These are phyloP conservation scores for Austrofundulus limnaeus DNA, from an alignment of 2,113 vertebrate species.

Conservation along the genomic window DNA sequence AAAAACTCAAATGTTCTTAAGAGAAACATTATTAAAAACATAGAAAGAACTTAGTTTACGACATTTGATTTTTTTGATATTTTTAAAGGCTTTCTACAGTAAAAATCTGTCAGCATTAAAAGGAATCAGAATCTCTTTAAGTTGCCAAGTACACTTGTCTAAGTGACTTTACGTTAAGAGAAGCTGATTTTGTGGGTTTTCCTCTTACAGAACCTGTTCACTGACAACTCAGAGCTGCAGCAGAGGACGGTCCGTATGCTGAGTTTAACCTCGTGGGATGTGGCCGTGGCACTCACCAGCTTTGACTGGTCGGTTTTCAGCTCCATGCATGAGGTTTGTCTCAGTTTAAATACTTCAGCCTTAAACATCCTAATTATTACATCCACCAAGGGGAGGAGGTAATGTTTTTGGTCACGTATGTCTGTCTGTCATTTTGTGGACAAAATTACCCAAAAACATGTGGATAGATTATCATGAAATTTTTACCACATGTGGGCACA, in stretches of 20 bases:
- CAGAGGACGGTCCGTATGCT: slow-evolving; percentile 88
- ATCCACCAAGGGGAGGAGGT: too few species aligned
- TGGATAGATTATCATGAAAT: too few species aligned
- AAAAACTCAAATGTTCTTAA: too few species aligned
- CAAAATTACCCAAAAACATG: too few species aligned
- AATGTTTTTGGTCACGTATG: too few species aligned
- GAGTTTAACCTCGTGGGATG: slow-evolving; percentile 95
- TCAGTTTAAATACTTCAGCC: neutral
- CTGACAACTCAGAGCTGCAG: slow-evolving; percentile 87
- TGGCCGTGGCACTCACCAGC: slow-evolving; percentile 90
- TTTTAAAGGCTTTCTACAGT: neutral
- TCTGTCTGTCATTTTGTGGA: too few species aligned
- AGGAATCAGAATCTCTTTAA: neutral
- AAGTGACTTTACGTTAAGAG: neutral
- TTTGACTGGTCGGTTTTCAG: slow-evolving; percentile 95
- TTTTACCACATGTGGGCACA: too few species aligned
- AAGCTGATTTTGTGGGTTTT: neutral
- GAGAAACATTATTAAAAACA: too few species aligned
- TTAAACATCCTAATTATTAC: too few species aligned
- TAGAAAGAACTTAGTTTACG: too few species aligned
- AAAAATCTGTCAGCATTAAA: neutral
- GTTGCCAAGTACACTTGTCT: neutral
- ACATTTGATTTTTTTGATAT: too few species aligned
- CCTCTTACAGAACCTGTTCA: slow-evolving; percentile 82
- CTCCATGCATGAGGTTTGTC: slow-evolving; percentile 90